phyloP scores from a whole-genome alignment of 2,113 vertebrate species.

The Oryzias woworae region DNA sequence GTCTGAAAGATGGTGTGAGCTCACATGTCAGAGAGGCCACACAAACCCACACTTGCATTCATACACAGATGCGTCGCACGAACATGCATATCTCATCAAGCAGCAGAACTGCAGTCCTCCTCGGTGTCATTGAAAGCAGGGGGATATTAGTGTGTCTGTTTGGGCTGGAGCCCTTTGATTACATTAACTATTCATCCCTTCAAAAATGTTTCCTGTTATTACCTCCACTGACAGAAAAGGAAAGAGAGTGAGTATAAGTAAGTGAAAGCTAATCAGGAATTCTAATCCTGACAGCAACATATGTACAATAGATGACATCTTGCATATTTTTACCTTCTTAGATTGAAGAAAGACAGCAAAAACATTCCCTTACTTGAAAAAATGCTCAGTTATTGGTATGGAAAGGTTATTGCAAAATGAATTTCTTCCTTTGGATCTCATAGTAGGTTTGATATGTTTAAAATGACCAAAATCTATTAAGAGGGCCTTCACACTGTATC shows the following conservation, averaged over 20 bases:
- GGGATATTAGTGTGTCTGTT: conserved; percentile 21
- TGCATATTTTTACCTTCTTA: background rate
- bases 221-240: background rate
- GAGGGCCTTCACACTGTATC: no score
- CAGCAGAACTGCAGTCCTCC: conserved; percentile 26
- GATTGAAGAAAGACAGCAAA: background rate
- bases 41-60: conserved; percentile 3
- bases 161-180: conserved; percentile 59
- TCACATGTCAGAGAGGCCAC: conserved; percentile 59
- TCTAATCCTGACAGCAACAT: conserved; percentile 24
- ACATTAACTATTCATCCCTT: conserved; percentile 58
- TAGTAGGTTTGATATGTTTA: no score
- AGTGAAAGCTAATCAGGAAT: conserved; percentile 18
- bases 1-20: conserved; percentile 38
- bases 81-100: conserved; percentile 9
- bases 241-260: background rate
- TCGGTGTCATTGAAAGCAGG: conserved; percentile 45
- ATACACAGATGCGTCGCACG: background rate
- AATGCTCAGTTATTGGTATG: no score
- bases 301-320: background rate
- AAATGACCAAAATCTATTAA: no score
- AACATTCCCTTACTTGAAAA: background rate
- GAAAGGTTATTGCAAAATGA: no score
- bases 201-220: conserved; percentile 22
- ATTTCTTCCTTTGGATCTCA: no score